Evolutionary conservation across 2,888 invertebrate genomes (phyloP), one percentile per base, ranked within the genome.

Genomic region (Bursaphelenchus okinawaensis): DNA sequence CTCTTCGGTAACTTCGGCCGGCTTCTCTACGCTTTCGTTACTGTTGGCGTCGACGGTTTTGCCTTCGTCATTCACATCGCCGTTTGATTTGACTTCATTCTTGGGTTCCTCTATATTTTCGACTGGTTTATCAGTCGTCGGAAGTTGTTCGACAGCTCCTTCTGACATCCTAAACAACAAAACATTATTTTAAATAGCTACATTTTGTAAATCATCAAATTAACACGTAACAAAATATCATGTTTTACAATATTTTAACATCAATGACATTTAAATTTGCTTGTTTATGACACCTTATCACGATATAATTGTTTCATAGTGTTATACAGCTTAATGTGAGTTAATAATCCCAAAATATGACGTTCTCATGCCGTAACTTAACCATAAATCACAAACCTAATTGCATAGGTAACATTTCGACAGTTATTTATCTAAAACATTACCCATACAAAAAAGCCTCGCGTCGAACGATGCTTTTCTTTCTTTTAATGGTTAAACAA

Each of bases 1-100:
- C 26, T 69, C 68, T 20, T 55, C 68, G 7, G 60, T 28, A 9
- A 57, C 28, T 1, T 50, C 62, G n/a, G 57, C 67, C 22, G 61
- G 59, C 54, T 66, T 52, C 24, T 28, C 24, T 23, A 16, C 59
- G 4, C 19, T 20, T 61, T 71, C 70, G 27, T 24, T 40, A 16
- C 24, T 40, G 28, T 54, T 51, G 26, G 29, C 56, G n/a, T 52
- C 54, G 29, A 26, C 68, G 0, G 56, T 29, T 40, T 40, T 54
- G 24, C 61, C 20, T 56, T 69, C 69, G 16, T 62, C 66, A 52
- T 16, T 22, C 24, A 54, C 58, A 27, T 61, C 31, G 3, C 54
- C 58, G 20, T 61, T 61, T 1, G 24, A 16, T 12, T 59, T 58
- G 16, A 29, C 20, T 22, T 64, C 65, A 20, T 22, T n/a, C 7